Base-by-base conservation (phyloP, 2,113 vertebrate species). In the Leiothrix lutea region DNA sequence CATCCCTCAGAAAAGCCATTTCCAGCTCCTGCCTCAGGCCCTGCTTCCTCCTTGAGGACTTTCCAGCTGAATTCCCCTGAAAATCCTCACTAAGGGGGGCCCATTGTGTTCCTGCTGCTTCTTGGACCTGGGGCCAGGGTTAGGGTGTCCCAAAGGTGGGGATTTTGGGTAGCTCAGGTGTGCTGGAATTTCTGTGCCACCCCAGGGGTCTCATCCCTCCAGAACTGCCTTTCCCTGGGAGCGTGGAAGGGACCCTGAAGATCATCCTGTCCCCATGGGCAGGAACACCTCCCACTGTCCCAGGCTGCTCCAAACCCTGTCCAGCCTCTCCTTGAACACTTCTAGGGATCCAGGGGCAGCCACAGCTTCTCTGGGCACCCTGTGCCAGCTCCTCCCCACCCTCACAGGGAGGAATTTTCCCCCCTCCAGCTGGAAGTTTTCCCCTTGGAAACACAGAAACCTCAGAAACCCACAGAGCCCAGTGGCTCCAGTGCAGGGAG, bases 291-390 rank as follows among this genome's bases (percentile, higher is more conserved):
- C 4, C 18, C 31, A 3, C 22, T 5, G 0, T 2, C 17, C 57
- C 74, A 35, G 74, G 20, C 40, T 48, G 65, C 29, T 48, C 65
- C 48, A 17, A 26, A 3, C 26, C 18, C 57, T 0, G 0, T 10
- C 57, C 65, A 40, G 0, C 29, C 17, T 26, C 50, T 9, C 25
- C 29, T 42, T 1, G 40, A 18, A 2, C 50, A 8, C 40, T 17
- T 4, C 40, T 25, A 50, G 35, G 42, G 18, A 31, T 22, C 9
- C 38, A 18, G 40, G 13, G 40, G 40, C 40, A 40, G 40, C 40
- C 40, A 8, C 67, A 45, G n/a, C 31, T 45, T 0, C 69, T 23
- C 33, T 44, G 47, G 33, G 8, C 40, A 67, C 2, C 9, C 47
- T 15, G 7, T 18, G 4, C 53, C 71, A 70, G 45, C 9, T 1